Evolutionary conservation across 2,113 vertebrate genomes (phyloP), one percentile per base, ranked within the genome.

Genomic region (Cyprinus carpio): DNA sequence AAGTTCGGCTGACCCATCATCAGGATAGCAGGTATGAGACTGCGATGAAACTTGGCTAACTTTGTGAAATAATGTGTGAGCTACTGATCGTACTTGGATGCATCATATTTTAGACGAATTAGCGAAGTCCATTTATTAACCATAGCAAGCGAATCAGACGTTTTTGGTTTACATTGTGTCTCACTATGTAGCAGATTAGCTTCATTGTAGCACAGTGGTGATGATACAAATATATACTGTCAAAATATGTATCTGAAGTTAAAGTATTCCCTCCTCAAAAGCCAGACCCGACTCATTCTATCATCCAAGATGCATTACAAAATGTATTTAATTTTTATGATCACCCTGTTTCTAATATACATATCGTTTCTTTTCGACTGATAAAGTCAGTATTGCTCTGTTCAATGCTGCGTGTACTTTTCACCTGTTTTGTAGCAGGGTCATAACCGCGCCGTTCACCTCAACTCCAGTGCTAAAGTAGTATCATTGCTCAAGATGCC

Each of bases 401-500:
- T 86, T 87, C 75, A 84, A 91, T 74, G 87, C 92, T 89, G 91
- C 93, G 31, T 89, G 88, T 29, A 80, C 89, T 60, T 84, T 84
- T 37, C 37, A 87, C 25, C 75, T 74, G 71, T 86, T 92, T 82
- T 89, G 60, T 83, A 89, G 58, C 75, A 91, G 76, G 76, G 20
- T 87, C 87, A 87, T 72, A 34, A 81, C 87, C 72, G 86, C 85
- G 87, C 86, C 54, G 87, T 90, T 91, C 79, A 87, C 43, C 91
- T 90, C 81, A 83, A 85, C 88, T 81, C 58, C 87, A 89, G 88
- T 89, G 84, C 84, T 76, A 84, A 46, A 87, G 54, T 71, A 62
- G 81, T 89, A n/a, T 79, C 87, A 62, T 64, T 84, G 79, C 51
- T 65, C 74, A 93, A 74, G 87, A 95, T 95, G 94, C 92, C 92